phyloP scores from a whole-genome alignment of 2,797 vertebrate genomes.

The Hydrolagus colliei region DNA sequence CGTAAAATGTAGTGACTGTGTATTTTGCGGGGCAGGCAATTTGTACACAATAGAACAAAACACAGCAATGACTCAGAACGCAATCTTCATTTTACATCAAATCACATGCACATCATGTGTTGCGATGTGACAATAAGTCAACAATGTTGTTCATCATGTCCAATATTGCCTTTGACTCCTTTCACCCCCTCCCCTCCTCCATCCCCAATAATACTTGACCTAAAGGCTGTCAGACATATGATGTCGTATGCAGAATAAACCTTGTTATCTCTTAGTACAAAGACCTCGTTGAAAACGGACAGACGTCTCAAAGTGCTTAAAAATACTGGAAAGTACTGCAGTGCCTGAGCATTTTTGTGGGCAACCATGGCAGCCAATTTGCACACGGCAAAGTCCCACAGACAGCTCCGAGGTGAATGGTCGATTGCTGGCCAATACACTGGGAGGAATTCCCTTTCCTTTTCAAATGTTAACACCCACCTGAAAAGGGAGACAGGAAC shows the following conservation, averaged over 20 bases:
- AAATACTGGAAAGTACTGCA: too few relatives aligned
- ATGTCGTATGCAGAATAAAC: slow-evolving; percentile 16
- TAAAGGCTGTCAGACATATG: background rate
- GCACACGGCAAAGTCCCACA: too few relatives aligned
- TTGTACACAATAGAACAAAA: background rate
- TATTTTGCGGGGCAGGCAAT: background rate
- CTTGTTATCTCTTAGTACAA: slow-evolving; percentile 3
- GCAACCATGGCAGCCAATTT: too few relatives aligned
- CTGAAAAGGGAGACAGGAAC: too few relatives aligned
- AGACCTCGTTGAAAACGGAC: background rate
- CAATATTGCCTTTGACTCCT: slow-evolving; percentile 13
- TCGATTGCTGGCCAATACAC: too few relatives aligned
- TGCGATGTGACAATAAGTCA: background rate
- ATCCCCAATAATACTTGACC: background rate
- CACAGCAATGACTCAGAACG: background rate
- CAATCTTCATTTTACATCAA: slow-evolving; percentile 13
- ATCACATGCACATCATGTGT: slow-evolving; percentile 21
- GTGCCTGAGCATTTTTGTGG: too few relatives aligned
- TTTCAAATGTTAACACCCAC: too few relatives aligned
- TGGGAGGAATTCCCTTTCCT: too few relatives aligned
- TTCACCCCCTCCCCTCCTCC: too few relatives aligned
- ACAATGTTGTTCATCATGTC: slow-evolving; percentile 12
- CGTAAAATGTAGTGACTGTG: too few relatives aligned
- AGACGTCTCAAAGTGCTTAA: too few relatives aligned
- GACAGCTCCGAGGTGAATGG: too few relatives aligned